Evolutionary conservation across 2,797 vertebrate species (phyloP).

Genomic region (Gymnocypris eckloni): DNA sequence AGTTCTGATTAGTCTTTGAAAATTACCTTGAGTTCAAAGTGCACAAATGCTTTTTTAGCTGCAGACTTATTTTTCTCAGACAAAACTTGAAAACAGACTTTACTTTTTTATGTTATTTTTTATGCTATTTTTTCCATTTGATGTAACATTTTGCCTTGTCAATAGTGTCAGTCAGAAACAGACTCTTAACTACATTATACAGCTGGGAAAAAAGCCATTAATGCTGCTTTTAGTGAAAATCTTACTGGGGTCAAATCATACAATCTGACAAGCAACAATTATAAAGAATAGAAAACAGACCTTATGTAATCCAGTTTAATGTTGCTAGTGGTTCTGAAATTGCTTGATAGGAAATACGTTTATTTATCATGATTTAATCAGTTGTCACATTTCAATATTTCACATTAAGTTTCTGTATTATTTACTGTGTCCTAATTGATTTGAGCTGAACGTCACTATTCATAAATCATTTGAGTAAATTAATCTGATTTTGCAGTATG

Average conservation of each 20-base stretch:
- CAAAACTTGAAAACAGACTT: not conserved
- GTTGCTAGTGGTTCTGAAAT: not conserved
- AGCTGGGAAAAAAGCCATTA: not conserved
- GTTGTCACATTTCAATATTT: not conserved
- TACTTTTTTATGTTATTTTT: too few relatives aligned
- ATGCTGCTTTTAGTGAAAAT: too few relatives aligned
- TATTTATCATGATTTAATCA: not conserved
- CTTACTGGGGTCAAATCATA: not conserved
- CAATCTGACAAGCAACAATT: not conserved
- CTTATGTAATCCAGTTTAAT: not conserved
- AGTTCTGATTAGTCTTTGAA: not conserved
- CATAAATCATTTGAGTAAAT: slow-evolving; percentile 11
- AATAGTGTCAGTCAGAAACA: not conserved
- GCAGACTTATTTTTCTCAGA: too few relatives aligned
- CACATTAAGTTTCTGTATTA: not conserved
- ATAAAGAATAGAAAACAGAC: not conserved
- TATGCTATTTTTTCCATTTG: too few relatives aligned
- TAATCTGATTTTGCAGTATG: slow-evolving; percentile 21
- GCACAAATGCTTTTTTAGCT: too few relatives aligned
- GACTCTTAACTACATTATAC: not conserved
- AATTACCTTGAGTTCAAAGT: not conserved
- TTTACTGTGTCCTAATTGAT: not conserved
- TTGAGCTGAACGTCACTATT: not conserved
- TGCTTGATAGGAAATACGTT: not conserved
- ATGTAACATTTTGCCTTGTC: not conserved